Conservation (phyloP, 1,140 invertebrate species). For the Aphis craccivora region DNA sequence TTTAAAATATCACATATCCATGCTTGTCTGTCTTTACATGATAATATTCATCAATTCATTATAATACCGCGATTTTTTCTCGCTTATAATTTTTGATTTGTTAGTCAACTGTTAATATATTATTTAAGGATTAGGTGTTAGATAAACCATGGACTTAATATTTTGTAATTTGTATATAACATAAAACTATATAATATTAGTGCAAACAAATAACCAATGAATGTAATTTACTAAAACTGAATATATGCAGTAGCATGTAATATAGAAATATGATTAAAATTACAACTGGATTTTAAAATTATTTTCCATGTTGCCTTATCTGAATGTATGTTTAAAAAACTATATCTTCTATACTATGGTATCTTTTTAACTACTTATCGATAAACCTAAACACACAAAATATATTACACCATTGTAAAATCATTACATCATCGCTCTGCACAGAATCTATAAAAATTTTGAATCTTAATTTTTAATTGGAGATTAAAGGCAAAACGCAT, state of each 20-base stretch:
- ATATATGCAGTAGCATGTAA: neutral
- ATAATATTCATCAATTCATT: neutral
- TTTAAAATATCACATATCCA: neutral
- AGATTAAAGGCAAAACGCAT: no score
- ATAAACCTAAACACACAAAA: no score
- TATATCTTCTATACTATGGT: no score
- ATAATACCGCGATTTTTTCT: neutral
- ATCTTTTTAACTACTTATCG: no score
- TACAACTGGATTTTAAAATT: neutral
- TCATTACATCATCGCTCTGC: no score
- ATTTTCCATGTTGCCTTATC: neutral
- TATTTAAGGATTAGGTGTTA: neutral
- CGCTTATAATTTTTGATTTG: neutral
- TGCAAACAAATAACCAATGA: neutral
- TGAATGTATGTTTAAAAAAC: no score
- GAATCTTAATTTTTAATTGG: no score
- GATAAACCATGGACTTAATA: slow-evolving; percentile 5
- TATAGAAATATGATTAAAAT: neutral
- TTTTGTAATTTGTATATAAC: neutral
- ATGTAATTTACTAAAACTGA: slow-evolving; percentile 16
- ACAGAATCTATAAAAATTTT: no score
- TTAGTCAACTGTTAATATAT: slow-evolving; percentile 10
- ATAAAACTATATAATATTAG: neutral
- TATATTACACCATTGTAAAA: no score
- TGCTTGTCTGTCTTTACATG: neutral